Evolutionary conservation across 2,797 vertebrate species (phyloP), one percentile per base, ranked within the genome.

Genomic region (Cuculus canorus): DNA sequence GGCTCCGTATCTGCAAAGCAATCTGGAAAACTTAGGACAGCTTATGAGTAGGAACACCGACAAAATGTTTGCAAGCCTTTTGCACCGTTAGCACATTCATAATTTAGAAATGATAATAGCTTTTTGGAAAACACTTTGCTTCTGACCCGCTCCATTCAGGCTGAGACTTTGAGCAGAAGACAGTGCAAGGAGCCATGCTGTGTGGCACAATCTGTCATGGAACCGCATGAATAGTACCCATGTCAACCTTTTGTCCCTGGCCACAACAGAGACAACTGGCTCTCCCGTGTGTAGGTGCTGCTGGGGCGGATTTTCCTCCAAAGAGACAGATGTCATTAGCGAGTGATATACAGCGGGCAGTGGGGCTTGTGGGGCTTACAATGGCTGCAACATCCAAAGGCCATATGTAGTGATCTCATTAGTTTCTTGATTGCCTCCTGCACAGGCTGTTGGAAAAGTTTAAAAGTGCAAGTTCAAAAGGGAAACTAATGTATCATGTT

Each of bases 331-430:
- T 91, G 93, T 93, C 92, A 84, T 60, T 25, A 35, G 56, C 7
- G 7, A 88, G 32, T 61, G 92, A 80, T 78, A 75, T 78, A 37
- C 77, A 72, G 94, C 79, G 84, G 88, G 79, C 89, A 15, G 78
- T 21, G 83, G 14, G 86, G 75, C 82, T 66, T 43, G 60, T 82
- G 85, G 87, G 52, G 71, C 18, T 28, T 63, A 95, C 82, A 95
- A 91, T 78, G 57, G 47, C 71, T 47, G 3, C 73, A 48, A 69
- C 93, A 89, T 93, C 91, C 94, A 93, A 84, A 94, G 95, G 95
- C 95, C 94, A 90, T 95, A 95, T 96, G 96, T 69, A 91, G 86
- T 2, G 5, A 84, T 95, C 96, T 96, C 95, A 92, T 97, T 96
- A 95, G 86, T n/a, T 70, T 88, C 92, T 87, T 70, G 89, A 63